These are phyloP conservation scores for Stegophylla sp. DNA, from an alignment of 2,888 invertebrate species.

Conservation along the genomic window DNA sequence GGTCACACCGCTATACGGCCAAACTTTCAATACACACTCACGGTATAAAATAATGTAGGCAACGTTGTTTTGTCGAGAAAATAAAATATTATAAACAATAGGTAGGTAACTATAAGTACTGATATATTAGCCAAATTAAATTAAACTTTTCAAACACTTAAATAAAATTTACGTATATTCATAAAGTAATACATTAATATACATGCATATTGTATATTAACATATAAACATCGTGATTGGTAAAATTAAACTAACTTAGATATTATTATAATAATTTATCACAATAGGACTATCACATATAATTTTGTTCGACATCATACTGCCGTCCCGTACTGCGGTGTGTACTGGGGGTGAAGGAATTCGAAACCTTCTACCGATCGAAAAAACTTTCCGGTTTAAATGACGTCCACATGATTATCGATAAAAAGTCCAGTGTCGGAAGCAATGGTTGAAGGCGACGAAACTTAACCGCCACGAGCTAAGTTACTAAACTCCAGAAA, in stretches of 20 bases:
- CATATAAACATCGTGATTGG: not conserved
- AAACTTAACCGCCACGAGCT: not conserved
- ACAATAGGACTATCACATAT: slow-evolving; percentile 47
- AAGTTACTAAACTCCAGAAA: not conserved
- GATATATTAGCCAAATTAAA: not conserved
- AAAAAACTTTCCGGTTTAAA: slow-evolving; percentile 48
- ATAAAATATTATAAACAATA: not conserved
- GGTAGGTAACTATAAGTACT: not conserved
- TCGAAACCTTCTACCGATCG: slow-evolving; percentile 36
- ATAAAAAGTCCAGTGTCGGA: not conserved
- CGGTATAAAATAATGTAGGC: not conserved
- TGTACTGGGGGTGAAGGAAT: not conserved
- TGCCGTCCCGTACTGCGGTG: slow-evolving; percentile 6
- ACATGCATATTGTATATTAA: not conserved
- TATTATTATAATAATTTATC: slow-evolving; percentile 55
- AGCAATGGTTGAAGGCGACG: not conserved
- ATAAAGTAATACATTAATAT: not conserved
- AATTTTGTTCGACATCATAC: slow-evolving; percentile 49
- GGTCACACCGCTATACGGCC: slow-evolving; percentile 35
- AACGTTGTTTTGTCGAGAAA: not conserved
- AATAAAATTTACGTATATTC: not conserved
- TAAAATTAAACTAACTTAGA: slow-evolving; percentile 43
- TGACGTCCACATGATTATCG: slow-evolving; percentile 10
- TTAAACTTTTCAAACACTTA: slow-evolving; percentile 20
- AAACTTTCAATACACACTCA: slow-evolving; percentile 35